Conservation (phyloP, 2,113 vertebrate genomes). For the Esox niger region DNA sequence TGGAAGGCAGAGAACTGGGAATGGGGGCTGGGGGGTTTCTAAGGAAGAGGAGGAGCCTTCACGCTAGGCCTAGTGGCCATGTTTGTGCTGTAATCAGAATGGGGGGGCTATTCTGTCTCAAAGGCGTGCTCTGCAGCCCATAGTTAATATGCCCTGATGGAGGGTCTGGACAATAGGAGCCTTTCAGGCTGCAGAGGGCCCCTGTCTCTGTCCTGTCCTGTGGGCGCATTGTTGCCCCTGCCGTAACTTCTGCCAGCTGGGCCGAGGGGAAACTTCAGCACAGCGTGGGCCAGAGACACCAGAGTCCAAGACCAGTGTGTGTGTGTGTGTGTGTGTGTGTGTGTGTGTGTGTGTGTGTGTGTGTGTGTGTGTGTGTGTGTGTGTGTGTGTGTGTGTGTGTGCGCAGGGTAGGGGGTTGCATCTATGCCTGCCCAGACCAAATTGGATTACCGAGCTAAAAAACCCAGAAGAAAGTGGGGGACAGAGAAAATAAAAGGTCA, state of each 20-base stretch:
- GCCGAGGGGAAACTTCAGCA: slow-evolving; percentile 80
- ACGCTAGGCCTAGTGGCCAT: slow-evolving; percentile 30
- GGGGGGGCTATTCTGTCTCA: slow-evolving; percentile 49
- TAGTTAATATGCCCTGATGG: slow-evolving; percentile 95
- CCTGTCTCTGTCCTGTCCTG: slow-evolving; percentile 50
- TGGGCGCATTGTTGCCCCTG: slow-evolving; percentile 86
- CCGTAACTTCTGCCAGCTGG: slow-evolving; percentile 93
- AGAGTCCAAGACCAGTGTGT: slow-evolving; percentile 61
- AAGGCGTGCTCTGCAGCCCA: slow-evolving; percentile 83
- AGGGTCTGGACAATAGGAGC: slow-evolving; percentile 86
- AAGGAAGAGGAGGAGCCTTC: slow-evolving; percentile 23
- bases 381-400: slow-evolving; percentile 5
- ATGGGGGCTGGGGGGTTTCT: not conserved
- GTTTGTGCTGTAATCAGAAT: slow-evolving; percentile 46
- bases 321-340: slow-evolving; percentile 12
- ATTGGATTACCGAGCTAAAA: slow-evolving; percentile 78
- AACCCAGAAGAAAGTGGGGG: no score
- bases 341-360: slow-evolving; percentile 16
- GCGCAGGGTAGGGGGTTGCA: no score
- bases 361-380: slow-evolving; percentile 1
- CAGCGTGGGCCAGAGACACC: slow-evolving; percentile 79
- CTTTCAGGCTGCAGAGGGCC: slow-evolving; percentile 80
- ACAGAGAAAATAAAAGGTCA: no score
- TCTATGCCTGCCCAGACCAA: slow-evolving; percentile 70
- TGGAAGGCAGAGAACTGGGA: no score